Evolutionary conservation across 2,888 invertebrate species (phyloP), one percentile per base, ranked within the genome.

Genomic region (Erebia epiphron): DNA sequence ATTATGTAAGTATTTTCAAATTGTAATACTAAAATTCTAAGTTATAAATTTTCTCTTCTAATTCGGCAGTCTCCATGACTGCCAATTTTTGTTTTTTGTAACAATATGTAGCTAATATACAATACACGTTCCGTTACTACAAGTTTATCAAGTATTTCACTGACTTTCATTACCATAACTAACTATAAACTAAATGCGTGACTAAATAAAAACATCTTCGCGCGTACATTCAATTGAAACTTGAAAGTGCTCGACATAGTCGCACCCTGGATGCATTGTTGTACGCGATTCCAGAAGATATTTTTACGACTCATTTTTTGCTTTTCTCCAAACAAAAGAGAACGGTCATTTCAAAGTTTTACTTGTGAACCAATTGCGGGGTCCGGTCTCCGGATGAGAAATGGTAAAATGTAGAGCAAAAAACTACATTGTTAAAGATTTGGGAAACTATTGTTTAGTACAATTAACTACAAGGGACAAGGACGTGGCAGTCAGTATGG

Each of bases 281-380:
- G 2, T 16, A 60, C 1, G 16, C 16, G 43, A 60, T 60, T 60
- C 11, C 41, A 21, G 14, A 67, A 46, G 10, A 67, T 41, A 67
- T 67, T 67, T 65, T 67, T 67, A 67, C 61, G 67, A 21, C 41
- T 14, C 50, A 18, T 50, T 67, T 67, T 67, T 35, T 67, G 58
- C 58, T 46, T 50, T 18, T 8, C 60, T 13, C 50, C 18, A 67
- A 67, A 67, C 67, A 67, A 67, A 50, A 52, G 60, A n/a, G 35
- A 50, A 21, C 35, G 58, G 67, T 49, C 58, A 58, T 21, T 62
- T 62, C 14, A 14, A 49, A 60, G 26, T 41, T 21, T 66, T 21
- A 54, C 18, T 54, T 18, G 54, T 54, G 35, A 60, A 67, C 67
- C 58, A 52, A 67, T 67, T 60, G 41, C 56, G 56, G 41, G 56